Evolutionary conservation across 2,888 invertebrate genomes (phyloP), one percentile per base, ranked within the genome.

Genomic region (Bruchidius siliquastri): DNA sequence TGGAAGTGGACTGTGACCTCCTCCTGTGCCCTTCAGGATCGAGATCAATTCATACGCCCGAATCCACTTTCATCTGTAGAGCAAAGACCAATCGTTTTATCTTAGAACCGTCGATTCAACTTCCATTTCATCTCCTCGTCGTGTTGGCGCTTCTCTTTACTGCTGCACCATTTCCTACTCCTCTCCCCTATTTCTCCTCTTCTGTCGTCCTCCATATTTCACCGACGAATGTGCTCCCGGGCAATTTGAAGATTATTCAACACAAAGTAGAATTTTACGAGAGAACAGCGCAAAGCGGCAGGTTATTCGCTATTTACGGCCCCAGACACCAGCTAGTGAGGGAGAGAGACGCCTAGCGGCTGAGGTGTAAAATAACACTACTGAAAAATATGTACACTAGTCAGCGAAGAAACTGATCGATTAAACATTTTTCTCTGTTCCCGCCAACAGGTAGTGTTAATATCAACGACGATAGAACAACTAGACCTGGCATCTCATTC

Each of bases 231-330:
- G 84, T 84, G 84, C 85, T 83, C 82, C 81, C 80, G 80, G 84
- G 84, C 85, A 85, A 85, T 85, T 86, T 85, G 85, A 84, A 85
- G 85, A 85, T 85, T 85, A 85, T 86, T 85, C 86, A 85, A 85
- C 85, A 85, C 84, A 84, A 84, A 85, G 84, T 85, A 83, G 84
- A 84, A 81, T 85, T 85, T 85, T 85, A 85, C 85, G 84, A 84
- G 76, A 49, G 49, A 49, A 49, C 82, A 82, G 82, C 84, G 84
- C 84, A 85, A 85, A 85, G 82, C 84, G 84, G 80, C 84, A 84
- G 84, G 84, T 85, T 85, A 84, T 85, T 83, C 81, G 81, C 84
- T 85, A 85, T 85, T 85, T 85, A 85, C 85, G 83, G 68, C 49
- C 49, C 49, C 49, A 49, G 49, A 49, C 6, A 49, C 49, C 49